Percentiles rank a stretch among this genome's conserved stretches.
Evolutionary conservation across 2,888 invertebrate genomes (phyloP).

Genomic region (Biston stratarius): DNA sequence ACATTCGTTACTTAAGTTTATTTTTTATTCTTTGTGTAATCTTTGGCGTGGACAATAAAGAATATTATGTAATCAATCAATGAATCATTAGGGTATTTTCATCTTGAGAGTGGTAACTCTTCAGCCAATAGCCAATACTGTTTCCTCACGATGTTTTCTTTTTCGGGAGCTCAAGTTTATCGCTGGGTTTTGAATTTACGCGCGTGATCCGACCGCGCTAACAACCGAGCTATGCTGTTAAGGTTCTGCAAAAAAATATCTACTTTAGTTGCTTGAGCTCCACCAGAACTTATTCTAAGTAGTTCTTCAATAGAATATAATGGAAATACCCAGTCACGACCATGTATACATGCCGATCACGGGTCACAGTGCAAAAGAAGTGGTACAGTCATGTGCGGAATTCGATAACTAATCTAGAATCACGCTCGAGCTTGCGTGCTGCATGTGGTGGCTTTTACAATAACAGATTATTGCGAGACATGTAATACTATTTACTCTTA

Average conservation of each 20-base stretch:
- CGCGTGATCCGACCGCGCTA: no score
- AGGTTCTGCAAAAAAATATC: not conserved
- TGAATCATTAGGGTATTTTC: no score
- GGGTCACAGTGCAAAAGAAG: constrained; percentile 41
- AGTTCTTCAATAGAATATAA: not conserved
- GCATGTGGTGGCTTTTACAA: not conserved
- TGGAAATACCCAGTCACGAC: constrained; percentile 16
- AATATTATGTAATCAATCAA: no score
- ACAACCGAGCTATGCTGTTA: no score
- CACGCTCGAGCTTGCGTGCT: constrained; percentile 28
- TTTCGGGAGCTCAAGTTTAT: no score
- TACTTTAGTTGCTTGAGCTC: not conserved
- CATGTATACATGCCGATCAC: constrained; percentile 27
- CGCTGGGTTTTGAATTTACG: no score
- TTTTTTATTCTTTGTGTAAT: no score
- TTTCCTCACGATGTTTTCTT: no score
- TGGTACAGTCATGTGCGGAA: constrained; percentile 41
- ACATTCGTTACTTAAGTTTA: no score
- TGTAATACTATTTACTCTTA: not conserved
- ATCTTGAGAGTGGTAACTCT: no score
- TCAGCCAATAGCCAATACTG: no score
- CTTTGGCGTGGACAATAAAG: no score
- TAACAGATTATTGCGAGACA: not conserved
- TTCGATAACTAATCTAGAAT: constrained; percentile 56
- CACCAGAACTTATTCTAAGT: not conserved